Percentiles rank a stretch among this genome's conserved stretches.
phyloP scores from a whole-genome alignment of 2,888 invertebrate species.

The Piscicola geometra region DNA sequence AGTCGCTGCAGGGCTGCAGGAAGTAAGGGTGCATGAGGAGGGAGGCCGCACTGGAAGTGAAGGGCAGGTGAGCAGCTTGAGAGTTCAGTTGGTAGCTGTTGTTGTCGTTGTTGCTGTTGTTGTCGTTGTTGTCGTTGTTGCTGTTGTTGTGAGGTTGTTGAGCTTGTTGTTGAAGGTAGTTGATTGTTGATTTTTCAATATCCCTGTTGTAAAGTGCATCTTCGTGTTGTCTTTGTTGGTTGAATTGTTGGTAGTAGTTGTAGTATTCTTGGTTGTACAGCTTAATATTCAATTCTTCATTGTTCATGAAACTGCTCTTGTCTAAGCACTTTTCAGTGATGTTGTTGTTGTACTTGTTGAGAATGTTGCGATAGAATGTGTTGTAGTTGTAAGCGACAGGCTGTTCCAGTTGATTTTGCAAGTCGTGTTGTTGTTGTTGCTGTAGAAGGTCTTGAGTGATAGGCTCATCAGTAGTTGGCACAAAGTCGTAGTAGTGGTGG shows the following conservation, averaged over 20 bases:
- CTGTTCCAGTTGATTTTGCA: neutral
- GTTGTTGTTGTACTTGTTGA: constrained; percentile 10
- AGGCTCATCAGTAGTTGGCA: neutral
- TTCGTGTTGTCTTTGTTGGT: neutral
- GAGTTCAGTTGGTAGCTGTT: no score
- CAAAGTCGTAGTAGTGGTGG: neutral
- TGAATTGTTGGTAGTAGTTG: neutral
- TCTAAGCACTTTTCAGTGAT: no score
- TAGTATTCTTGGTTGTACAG: constrained; percentile 1
- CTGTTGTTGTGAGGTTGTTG: neutral
- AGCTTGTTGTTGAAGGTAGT: neutral
- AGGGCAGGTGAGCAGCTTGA: no score
- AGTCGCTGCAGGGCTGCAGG: no score
- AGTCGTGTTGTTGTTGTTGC: constrained; percentile 13
- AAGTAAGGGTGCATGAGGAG: no score
- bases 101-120: no score
- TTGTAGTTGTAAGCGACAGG: neutral
- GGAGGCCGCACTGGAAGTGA: neutral
- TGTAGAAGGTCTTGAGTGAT: neutral
- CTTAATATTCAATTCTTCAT: neutral
- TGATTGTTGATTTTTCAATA: neutral
- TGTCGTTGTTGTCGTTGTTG: no score
- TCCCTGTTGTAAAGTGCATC: neutral
- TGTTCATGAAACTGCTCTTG: neutral
- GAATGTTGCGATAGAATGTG: neutral